Percentiles rank a stretch among this genome's conserved stretches.
phyloP scores from a whole-genome alignment of 1,140 invertebrate genomes.

The Nasonia giraulti region DNA sequence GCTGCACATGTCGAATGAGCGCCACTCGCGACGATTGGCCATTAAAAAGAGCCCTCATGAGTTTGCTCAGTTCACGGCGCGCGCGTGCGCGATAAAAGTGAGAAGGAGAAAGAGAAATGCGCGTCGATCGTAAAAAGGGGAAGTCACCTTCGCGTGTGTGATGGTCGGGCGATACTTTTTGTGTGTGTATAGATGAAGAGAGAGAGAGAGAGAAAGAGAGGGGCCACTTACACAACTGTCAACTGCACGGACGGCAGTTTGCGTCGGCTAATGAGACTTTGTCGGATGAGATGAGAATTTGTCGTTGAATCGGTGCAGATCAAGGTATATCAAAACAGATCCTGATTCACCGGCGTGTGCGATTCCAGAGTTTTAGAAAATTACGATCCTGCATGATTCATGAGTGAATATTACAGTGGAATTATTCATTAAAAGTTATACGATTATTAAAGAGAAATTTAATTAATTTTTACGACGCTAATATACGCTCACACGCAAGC shows the following conservation, averaged over 20 bases:
- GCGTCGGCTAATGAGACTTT: neutral
- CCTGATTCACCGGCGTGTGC: too few species aligned
- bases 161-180: neutral
- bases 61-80: slow-evolving; percentile 22
- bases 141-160: slow-evolving; percentile 19
- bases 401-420: neutral
- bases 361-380: neutral
- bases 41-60: slow-evolving; percentile 23
- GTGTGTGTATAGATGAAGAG: neutral
- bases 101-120: neutral
- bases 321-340: too few species aligned
- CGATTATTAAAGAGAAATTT: neutral
- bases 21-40: slow-evolving; percentile 52
- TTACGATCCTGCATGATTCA: neutral
- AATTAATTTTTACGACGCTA: neutral
- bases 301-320: neutral
- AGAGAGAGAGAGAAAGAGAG: neutral
- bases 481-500: neutral
- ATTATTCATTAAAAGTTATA: too few species aligned
- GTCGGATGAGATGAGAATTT: neutral
- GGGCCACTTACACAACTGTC: neutral
- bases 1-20: slow-evolving; percentile 57
- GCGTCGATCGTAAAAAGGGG: slow-evolving; percentile 2
- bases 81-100: slow-evolving; percentile 6
- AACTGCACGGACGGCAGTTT: neutral